These are phyloP conservation scores for Apeira syringaria DNA, from an alignment of 2,888 invertebrate species.

Conservation along the genomic window DNA sequence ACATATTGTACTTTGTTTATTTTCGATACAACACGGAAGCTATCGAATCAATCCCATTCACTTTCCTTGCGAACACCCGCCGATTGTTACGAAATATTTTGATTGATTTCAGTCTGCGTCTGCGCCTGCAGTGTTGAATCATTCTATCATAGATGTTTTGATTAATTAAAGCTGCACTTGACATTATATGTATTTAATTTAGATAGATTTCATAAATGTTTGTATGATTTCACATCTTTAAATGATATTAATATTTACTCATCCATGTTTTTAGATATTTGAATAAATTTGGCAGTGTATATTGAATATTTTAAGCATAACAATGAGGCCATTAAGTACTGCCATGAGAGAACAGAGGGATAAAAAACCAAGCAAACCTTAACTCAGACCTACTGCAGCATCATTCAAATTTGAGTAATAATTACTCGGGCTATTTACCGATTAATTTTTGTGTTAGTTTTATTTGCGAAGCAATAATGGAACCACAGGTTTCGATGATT, in stretches of 20 bases:
- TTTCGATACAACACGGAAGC: slow-evolving; percentile 26
- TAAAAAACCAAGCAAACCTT: too few species aligned
- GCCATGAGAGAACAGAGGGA: too few species aligned
- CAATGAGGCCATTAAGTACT: too few species aligned
- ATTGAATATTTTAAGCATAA: too few species aligned
- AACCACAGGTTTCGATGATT: too few species aligned
- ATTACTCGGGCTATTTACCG: too few species aligned
- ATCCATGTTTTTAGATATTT: slow-evolving; percentile 1
- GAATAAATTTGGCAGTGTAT: background rate
- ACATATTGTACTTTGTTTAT: slow-evolving; percentile 22
- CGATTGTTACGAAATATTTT: slow-evolving; percentile 31
- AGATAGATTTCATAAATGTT: slow-evolving; percentile 3
- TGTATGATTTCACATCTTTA: background rate
- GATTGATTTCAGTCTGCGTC: slow-evolving; percentile 17
- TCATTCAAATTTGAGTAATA: too few species aligned
- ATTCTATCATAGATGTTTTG: background rate
- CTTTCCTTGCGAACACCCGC: slow-evolving; percentile 26
- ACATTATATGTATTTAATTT: background rate
- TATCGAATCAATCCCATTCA: slow-evolving; percentile 26
- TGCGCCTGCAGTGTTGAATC: background rate
- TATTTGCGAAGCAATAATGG: too few species aligned
- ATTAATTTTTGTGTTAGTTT: too few species aligned
- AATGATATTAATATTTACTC: slow-evolving; percentile 1
- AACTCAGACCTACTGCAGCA: too few species aligned
- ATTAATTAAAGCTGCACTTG: slow-evolving; percentile 1